A percentile compares a stretch with the other conserved stretches of the same genome.
Evolutionary conservation across 2,797 vertebrate genomes (phyloP).

Genomic region (Chelon auratus): DNA sequence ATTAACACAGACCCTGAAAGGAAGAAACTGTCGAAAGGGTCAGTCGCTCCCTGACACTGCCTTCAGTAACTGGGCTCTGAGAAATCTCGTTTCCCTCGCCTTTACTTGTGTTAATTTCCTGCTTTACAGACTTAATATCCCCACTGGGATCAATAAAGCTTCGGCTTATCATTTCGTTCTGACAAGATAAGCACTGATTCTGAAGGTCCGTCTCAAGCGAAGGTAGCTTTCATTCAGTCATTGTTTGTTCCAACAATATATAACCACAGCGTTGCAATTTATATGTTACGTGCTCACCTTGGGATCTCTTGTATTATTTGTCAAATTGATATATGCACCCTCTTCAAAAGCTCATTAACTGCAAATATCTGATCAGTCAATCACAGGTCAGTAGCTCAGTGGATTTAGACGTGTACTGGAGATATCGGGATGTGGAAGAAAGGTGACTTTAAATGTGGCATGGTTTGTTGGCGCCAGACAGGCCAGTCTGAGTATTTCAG

Average conservation of each 20-base stretch:
- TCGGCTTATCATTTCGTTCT: constrained; percentile 60
- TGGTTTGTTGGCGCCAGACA: too few relatives aligned
- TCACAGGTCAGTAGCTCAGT: too few relatives aligned
- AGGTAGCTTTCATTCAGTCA: constrained; percentile 17
- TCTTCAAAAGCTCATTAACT: too few relatives aligned
- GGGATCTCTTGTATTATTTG: too few relatives aligned
- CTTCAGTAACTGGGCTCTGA: constrained; percentile 5
- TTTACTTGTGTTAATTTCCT: constrained; percentile 70
- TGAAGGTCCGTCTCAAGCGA: constrained; percentile 6
- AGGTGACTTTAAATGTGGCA: too few relatives aligned
- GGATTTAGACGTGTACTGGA: too few relatives aligned
- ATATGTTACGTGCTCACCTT: neutral
- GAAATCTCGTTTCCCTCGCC: constrained; percentile 42
- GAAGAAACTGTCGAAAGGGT: constrained; percentile 13
- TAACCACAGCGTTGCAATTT: neutral
- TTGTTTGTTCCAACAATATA: neutral
- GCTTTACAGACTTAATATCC: constrained; percentile 64
- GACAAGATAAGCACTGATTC: constrained; percentile 34
- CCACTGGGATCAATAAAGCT: constrained; percentile 65
- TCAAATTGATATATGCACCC: too few relatives aligned
- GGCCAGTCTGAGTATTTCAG: too few relatives aligned
- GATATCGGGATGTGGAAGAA: too few relatives aligned
- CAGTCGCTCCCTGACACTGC: constrained; percentile 7
- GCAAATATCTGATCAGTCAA: too few relatives aligned
- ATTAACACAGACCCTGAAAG: constrained; percentile 26